Evolutionary conservation across 2,888 invertebrate genomes (phyloP).

Genomic region (Galerucella calmariensis): DNA sequence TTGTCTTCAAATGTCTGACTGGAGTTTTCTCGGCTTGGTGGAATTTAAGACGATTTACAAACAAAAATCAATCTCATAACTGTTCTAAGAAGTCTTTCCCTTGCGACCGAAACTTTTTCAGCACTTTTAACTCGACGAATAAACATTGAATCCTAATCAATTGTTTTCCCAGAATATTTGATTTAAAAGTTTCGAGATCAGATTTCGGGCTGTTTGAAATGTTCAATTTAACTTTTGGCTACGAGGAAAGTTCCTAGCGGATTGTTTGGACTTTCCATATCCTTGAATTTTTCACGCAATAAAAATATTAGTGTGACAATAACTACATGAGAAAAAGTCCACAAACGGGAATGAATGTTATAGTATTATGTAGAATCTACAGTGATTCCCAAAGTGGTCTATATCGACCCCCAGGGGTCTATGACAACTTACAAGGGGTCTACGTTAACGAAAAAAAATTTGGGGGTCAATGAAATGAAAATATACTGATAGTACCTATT

Average conservation of each 20-base stretch:
- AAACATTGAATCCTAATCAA: conserved; percentile 23
- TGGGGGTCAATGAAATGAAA: too few relatives aligned
- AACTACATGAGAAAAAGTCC: neutral
- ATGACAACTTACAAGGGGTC: too few relatives aligned
- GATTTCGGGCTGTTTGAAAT: conserved; percentile 15
- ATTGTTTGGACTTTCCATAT: neutral
- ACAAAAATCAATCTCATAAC: neutral
- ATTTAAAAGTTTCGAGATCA: conserved; percentile 23
- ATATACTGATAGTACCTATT: too few relatives aligned
- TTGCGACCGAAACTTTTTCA: neutral
- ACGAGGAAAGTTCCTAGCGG: neutral
- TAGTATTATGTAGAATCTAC: too few relatives aligned
- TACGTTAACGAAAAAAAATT: too few relatives aligned
- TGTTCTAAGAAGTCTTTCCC: neutral
- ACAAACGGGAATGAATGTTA: neutral
- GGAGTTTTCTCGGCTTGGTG: too few relatives aligned
- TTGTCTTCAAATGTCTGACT: neutral
- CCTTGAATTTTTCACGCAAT: neutral
- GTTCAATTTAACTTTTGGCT: conserved; percentile 21
- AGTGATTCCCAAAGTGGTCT: too few relatives aligned
- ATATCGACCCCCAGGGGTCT: too few relatives aligned
- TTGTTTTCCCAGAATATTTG: conserved; percentile 29
- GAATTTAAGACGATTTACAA: neutral
- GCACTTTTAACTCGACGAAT: conserved; percentile 19
- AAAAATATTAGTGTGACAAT: neutral